Evolutionary conservation across 1,140 invertebrate species (phyloP).

Genomic region (Bombus picipes): DNA sequence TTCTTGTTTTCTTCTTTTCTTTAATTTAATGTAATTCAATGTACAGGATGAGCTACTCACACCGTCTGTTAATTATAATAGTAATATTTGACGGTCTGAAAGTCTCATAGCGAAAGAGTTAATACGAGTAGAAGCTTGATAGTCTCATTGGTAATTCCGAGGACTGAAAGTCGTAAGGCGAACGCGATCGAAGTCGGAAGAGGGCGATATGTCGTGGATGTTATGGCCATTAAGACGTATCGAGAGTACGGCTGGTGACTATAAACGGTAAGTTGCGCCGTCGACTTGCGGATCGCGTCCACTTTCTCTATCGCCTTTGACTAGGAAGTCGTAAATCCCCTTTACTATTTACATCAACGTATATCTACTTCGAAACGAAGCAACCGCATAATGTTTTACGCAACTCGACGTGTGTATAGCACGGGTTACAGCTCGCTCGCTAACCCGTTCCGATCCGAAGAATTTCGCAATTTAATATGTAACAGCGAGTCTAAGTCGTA

Average conservation of each 20-base stretch:
- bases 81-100: no score
- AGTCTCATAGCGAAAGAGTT: no score
- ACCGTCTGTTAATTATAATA: no score
- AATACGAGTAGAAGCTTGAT: neutral
- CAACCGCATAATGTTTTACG: slow-evolving; percentile 33
- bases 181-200: slow-evolving; percentile 10
- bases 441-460: neutral
- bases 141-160: no score
- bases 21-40: no score
- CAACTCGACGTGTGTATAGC: slow-evolving; percentile 6
- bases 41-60: no score
- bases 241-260: slow-evolving; percentile 11
- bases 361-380: slow-evolving; percentile 21
- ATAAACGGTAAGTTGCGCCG: slow-evolving; percentile 48
- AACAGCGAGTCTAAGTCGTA: no score
- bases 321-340: slow-evolving; percentile 68
- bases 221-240: slow-evolving; percentile 32
- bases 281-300: slow-evolving; percentile 31
- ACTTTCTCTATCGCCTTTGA: slow-evolving; percentile 62
- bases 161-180: neutral
- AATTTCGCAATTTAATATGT: neutral
- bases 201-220: slow-evolving; percentile 7
- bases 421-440: neutral
- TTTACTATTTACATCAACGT: slow-evolving; percentile 48
- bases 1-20: no score